phyloP scores from a whole-genome alignment of 2,113 vertebrate genomes.

The Indicator indicator region DNA sequence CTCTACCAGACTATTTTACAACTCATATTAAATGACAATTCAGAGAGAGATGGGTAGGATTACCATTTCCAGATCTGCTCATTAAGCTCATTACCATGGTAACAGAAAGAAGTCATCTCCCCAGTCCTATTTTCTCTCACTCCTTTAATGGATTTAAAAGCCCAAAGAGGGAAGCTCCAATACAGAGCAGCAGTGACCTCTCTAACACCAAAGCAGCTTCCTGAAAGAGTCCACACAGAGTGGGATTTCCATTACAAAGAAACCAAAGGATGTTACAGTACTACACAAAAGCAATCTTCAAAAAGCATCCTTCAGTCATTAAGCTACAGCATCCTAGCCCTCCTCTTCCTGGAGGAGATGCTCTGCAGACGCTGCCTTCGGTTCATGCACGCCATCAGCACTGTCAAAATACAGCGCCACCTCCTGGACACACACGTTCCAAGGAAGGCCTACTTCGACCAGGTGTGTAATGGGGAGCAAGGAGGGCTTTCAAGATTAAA shows the following conservation, averaged over 20 bases:
- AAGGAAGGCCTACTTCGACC: rapidly evolving
- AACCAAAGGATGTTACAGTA: not conserved
- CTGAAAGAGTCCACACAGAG: not conserved
- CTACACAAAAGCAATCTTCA: not conserved
- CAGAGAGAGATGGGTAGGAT: slow-evolving; percentile 15
- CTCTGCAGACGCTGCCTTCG: not conserved
- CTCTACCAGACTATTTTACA: slow-evolving; percentile 20
- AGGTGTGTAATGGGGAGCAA: rapidly evolving
- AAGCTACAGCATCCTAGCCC: not conserved
- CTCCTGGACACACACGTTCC: not conserved
- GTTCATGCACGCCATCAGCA: not conserved
- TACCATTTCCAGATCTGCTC: not conserved
- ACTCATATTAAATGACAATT: not conserved
- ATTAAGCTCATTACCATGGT: slow-evolving; percentile 42
- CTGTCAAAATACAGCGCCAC: not conserved
- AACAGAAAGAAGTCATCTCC: slow-evolving; percentile 21
- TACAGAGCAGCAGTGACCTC: not conserved
- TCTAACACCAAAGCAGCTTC: not conserved
- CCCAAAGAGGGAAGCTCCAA: not conserved
- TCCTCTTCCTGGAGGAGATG: not conserved
- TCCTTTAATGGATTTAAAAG: slow-evolving; percentile 34
- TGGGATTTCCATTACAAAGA: not conserved
- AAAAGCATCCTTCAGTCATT: not conserved
- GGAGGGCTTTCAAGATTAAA: not conserved
- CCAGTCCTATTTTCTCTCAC: not conserved